Percentiles rank a stretch among this genome's conserved stretches.
These are phyloP conservation scores for Babyrousa celebensis DNA, from an alignment of 2,797 vertebrate genomes.

Conservation along the genomic window DNA sequence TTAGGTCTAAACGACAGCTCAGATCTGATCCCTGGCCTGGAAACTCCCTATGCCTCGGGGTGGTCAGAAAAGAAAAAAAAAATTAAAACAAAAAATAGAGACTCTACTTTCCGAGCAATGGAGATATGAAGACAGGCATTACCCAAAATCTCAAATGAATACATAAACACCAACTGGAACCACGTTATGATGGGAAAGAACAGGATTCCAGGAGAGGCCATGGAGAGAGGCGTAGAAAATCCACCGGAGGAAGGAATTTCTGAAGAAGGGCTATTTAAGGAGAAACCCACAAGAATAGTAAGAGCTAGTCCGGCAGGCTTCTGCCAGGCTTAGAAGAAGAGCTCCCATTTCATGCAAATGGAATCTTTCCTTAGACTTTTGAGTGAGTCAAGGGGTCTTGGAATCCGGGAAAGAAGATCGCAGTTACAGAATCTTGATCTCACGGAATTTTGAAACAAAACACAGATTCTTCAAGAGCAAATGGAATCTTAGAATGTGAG, in stretches of 20 bases:
- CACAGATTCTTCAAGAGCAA: not conserved
- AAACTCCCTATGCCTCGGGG: too few species aligned
- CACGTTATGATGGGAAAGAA: not conserved
- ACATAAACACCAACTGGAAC: not conserved
- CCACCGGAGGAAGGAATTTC: not conserved
- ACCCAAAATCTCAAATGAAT: constrained; percentile 1
- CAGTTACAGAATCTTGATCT: constrained; percentile 9
- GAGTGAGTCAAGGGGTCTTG: not conserved
- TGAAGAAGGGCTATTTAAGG: constrained; percentile 20
- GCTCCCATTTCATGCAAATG: not conserved
- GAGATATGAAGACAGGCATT: constrained; percentile 1
- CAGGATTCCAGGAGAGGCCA: not conserved
- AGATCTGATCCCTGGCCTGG: too few species aligned
- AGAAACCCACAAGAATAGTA: not conserved
- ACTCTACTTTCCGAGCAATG: not conserved
- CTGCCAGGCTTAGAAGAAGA: not conserved
- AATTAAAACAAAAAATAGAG: too few species aligned
- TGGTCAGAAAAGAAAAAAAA: too few species aligned
- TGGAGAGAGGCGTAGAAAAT: not conserved
- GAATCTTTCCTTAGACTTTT: not conserved
- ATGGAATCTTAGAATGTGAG: not conserved
- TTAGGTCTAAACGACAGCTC: too few species aligned
- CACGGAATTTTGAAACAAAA: not conserved
- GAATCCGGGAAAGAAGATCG: constrained; percentile 27
- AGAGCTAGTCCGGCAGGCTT: not conserved